These are phyloP conservation scores for Drosophila chauvacae DNA, from an alignment of 1,140 invertebrate genomes.

Conservation along the genomic window DNA sequence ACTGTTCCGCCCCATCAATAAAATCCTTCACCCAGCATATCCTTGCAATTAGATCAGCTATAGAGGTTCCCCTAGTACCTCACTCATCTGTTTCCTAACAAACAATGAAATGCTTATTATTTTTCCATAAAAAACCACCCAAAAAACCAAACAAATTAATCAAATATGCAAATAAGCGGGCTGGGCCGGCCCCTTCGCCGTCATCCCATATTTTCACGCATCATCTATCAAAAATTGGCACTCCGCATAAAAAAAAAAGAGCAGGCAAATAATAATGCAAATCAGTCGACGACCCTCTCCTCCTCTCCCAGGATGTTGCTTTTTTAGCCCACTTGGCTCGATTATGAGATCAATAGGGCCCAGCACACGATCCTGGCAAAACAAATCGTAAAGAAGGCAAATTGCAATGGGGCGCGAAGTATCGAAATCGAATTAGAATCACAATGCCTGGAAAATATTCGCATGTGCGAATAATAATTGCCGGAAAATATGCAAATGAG, in stretches of 20 bases:
- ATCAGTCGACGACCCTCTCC: slow-evolving; percentile 57
- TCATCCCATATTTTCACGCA: slow-evolving; percentile 61
- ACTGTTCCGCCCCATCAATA: slow-evolving; percentile 18
- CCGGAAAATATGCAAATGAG: slow-evolving; percentile 79
- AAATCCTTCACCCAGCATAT: background rate
- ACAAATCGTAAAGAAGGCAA: slow-evolving; percentile 79
- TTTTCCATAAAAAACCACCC: slow-evolving; percentile 79
- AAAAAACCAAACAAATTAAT: slow-evolving; percentile 79
- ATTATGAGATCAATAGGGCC: slow-evolving; percentile 77
- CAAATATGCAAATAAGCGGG: slow-evolving; percentile 76
- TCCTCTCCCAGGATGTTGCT: slow-evolving; percentile 51
- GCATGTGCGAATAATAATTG: slow-evolving; percentile 79
- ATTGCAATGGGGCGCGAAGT: slow-evolving; percentile 73
- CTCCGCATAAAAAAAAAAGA: slow-evolving; percentile 49
- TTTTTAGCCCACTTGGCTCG: slow-evolving; percentile 50
- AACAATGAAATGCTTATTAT: slow-evolving; percentile 74
- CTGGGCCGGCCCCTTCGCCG: background rate
- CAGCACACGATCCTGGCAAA: slow-evolving; percentile 50
- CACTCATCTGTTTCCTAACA: slow-evolving; percentile 4
- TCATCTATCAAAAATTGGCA: slow-evolving; percentile 80
- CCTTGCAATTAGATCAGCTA: slow-evolving; percentile 15
- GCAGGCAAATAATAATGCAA: slow-evolving; percentile 51
- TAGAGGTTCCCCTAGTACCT: slow-evolving; percentile 6
- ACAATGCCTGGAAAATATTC: slow-evolving; percentile 51
- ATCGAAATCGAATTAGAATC: slow-evolving; percentile 69